Base-by-base conservation (phyloP, 1,140 invertebrate species). In the Zaprionus nigranus region DNA sequence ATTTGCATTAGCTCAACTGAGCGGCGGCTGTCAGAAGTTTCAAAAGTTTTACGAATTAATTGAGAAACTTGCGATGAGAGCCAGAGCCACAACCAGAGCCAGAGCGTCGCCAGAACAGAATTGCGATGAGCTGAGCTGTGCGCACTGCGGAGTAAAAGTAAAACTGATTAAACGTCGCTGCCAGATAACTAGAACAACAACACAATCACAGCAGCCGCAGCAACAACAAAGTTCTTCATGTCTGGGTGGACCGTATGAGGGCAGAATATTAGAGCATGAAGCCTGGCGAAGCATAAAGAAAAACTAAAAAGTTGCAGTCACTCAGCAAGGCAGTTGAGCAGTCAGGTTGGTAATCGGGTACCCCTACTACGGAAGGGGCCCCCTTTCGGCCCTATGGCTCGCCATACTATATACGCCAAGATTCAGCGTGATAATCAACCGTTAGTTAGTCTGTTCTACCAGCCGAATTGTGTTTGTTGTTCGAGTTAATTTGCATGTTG, bases 241-340 rank as follows among this genome's bases (percentile, higher is more conserved):
- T 53, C n/a, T 54, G 17, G 17, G 26, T 54, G 28, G 38, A 58
- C 46, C 79, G 58, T 85, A 68, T 70, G 72, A 69, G 82, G 70
- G 59, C 58, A 57, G 64, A 73, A 87, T 88, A 87, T 81, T 72
- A 88, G 84, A 88, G 84, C 84, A 88, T 88, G 84, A 88, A 88
- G 63, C 53, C 74, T 71, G 74, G 53, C 78, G 60, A 54, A 87
- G 81, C 84, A 78, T 49, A 73, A 51, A 51, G 46, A 80, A 49
- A 72, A 78, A 80, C 72, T 69, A 75, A 73, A 88, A 78, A 66
- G 28, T 62, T 65, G 61, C 74, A 64, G 46, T 58, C 62, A 62
- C 13, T 20, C 22, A 30, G 40, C 43, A 49, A n/a, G 30, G 30
- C 26, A 62, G 26, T 36, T 17, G 51, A 12, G 30, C 43, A 43